Percentiles rank a stretch among this genome's conserved stretches.
Evolutionary conservation across 2,797 vertebrate species (phyloP).

Genomic region (Loriculus beryllinus): DNA sequence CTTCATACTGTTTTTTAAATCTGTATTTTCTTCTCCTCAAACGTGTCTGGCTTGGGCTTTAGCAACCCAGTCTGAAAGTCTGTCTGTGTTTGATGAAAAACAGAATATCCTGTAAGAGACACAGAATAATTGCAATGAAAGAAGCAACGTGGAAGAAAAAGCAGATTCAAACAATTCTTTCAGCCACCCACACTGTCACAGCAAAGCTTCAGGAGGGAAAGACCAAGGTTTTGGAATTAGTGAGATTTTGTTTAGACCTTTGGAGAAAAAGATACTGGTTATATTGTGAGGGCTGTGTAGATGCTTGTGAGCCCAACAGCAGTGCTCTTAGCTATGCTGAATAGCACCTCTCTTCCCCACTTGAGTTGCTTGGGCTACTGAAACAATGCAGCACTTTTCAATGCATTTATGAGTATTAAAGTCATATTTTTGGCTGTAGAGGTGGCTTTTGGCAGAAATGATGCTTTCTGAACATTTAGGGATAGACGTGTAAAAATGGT

Average conservation of each 20-base stretch:
- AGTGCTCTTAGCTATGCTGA: rapidly evolving
- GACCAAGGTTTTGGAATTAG: neutral
- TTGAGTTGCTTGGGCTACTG: neutral
- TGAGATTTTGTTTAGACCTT: neutral
- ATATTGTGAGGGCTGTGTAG: neutral
- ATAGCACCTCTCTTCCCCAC: neutral
- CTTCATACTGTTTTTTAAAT: neutral
- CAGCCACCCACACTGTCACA: neutral
- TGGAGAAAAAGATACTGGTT: rapidly evolving
- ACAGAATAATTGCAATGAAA: neutral
- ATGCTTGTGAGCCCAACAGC: neutral
- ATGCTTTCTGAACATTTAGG: neutral
- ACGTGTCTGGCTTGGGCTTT: neutral
- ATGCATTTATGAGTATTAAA: neutral
- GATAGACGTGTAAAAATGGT: neutral
- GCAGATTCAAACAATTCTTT: neutral
- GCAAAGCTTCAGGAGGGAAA: neutral
- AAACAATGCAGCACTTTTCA: neutral
- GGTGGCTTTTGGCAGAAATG: neutral
- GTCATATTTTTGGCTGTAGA: neutral
- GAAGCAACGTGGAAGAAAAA: neutral
- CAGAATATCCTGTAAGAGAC: slow-evolving; percentile 10
- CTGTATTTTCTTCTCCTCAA: neutral
- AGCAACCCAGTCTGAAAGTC: neutral
- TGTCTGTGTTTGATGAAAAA: slow-evolving; percentile 2